Evolutionary conservation across 1,140 invertebrate species (phyloP).

Genomic region (Diuraphis noxia): DNA sequence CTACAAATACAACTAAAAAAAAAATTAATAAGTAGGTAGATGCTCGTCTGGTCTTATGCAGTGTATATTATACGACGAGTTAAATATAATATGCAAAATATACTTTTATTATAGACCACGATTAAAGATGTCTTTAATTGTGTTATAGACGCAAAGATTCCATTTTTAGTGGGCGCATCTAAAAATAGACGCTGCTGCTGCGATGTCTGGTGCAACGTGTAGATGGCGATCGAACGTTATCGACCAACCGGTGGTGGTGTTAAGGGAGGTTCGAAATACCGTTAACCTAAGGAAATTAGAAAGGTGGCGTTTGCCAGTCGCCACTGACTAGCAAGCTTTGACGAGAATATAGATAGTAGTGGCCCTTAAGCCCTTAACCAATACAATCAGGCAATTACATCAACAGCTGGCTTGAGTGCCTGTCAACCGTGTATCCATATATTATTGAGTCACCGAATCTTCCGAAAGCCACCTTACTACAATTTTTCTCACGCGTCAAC

Average conservation of each 20-base stretch:
- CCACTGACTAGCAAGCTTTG: neutral
- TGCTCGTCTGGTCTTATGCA: neutral
- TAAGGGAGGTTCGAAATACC: neutral
- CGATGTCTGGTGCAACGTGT: neutral
- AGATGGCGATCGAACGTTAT: neutral
- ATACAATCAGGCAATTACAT: neutral
- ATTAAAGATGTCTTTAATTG: too few species aligned
- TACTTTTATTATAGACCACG: neutral
- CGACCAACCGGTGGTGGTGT: slow-evolving; percentile 27
- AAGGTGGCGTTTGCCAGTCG: neutral
- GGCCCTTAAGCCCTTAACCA: neutral
- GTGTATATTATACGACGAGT: neutral
- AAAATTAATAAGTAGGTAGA: too few species aligned
- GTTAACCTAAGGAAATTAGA: neutral
- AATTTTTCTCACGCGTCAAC: neutral
- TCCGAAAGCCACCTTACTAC: neutral
- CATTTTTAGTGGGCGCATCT: neutral
- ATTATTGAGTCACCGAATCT: neutral
- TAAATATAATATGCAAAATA: neutral
- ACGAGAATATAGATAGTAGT: neutral
- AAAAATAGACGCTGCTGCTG: neutral
- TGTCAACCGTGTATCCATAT: neutral
- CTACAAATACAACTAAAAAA: neutral
- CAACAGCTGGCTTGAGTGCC: too few species aligned
- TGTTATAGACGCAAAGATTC: neutral